Conservation (phyloP, 2,888 invertebrate genomes). For the Blomia tropicalis region DNA sequence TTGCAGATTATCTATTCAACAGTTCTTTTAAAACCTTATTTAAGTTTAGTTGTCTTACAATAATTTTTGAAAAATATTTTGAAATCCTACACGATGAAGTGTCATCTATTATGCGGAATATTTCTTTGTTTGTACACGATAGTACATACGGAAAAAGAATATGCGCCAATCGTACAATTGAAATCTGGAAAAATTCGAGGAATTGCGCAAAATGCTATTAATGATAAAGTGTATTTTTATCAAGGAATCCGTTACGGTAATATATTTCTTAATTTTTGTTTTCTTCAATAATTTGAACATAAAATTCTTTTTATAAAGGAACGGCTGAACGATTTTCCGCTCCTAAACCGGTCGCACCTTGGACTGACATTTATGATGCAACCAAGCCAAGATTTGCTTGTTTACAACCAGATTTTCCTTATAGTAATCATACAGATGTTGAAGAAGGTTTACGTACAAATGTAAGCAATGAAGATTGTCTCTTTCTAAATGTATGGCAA, state of each 20-base stretch:
- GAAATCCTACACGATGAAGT: no score
- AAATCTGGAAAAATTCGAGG: neutral
- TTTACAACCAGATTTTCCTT: neutral
- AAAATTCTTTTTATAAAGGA: no score
- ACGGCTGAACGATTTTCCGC: neutral
- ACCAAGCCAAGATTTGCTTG: neutral
- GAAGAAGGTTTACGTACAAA: neutral
- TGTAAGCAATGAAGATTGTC: constrained; percentile 4
- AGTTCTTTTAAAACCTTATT: no score
- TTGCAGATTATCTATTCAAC: no score
- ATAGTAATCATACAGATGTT: neutral
- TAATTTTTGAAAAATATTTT: no score
- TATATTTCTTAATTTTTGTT: no score
- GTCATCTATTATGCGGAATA: no score
- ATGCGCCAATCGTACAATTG: neutral
- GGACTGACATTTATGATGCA: constrained; percentile 8
- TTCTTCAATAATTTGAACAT: no score
- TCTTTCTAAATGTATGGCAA: neutral
- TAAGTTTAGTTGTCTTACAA: no score
- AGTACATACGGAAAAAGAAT: no score
- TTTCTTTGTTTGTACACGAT: no score
- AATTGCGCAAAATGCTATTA: neutral
- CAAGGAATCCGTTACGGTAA: neutral
- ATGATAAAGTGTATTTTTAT: constrained; percentile 1
- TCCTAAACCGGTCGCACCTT: neutral